Evolutionary conservation across 2,888 invertebrate genomes (phyloP).

Genomic region (Drosophila anceps): DNA sequence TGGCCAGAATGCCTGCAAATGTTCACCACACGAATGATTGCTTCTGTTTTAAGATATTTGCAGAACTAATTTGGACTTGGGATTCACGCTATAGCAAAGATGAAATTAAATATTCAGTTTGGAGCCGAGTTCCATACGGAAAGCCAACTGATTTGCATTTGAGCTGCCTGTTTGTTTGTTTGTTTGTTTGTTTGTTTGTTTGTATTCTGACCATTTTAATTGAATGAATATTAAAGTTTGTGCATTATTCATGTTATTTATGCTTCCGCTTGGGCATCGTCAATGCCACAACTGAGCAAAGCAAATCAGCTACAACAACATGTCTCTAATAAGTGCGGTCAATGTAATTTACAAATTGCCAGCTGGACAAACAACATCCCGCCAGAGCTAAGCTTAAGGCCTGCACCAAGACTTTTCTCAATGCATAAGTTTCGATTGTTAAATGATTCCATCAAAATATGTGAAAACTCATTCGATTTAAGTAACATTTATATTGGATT

Average conservation of each 20-base stretch:
- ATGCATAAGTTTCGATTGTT: background rate
- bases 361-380: slow-evolving; percentile 36
- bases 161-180: background rate
- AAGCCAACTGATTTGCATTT: slow-evolving; percentile 4
- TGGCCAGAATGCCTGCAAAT: too few relatives aligned
- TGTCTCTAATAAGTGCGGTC: slow-evolving; percentile 46
- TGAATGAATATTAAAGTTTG: slow-evolving; percentile 47
- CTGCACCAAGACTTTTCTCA: background rate
- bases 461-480: background rate
- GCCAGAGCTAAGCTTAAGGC: background rate
- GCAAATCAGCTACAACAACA: slow-evolving; percentile 10
- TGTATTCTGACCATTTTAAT: slow-evolving; percentile 42
- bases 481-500: background rate
- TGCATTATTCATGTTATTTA: slow-evolving; percentile 58
- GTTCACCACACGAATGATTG: background rate
- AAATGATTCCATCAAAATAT: background rate
- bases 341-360: slow-evolving; percentile 62
- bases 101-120: slow-evolving; percentile 2
- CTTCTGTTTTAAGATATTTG: background rate
- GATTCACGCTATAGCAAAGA: background rate
- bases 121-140: background rate
- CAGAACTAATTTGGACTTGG: background rate
- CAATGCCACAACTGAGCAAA: slow-evolving; percentile 2
- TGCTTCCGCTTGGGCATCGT: slow-evolving; percentile 15
- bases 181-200: slow-evolving; percentile 2